Conservation (phyloP, 2,797 vertebrate species). For the Sphenopsis melanotis region DNA sequence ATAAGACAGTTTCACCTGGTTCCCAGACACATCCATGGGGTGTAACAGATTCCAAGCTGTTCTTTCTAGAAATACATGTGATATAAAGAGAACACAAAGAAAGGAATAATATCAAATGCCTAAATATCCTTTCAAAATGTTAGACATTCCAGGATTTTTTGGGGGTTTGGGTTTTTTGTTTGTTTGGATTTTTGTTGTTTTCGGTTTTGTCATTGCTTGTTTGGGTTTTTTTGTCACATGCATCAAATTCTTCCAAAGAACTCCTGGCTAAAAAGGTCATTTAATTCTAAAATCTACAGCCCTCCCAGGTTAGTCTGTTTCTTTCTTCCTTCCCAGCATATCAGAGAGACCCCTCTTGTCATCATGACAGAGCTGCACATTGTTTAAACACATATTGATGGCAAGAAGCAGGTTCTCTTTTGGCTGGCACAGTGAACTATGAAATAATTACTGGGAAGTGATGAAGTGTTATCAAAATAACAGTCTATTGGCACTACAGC, state of each 20-base stretch:
- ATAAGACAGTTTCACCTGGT: background rate
- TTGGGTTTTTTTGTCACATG: background rate
- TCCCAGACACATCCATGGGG: background rate
- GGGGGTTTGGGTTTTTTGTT: rapidly evolving
- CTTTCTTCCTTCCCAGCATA: background rate
- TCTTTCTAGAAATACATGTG: background rate
- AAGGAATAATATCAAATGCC: background rate
- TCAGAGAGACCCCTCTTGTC: background rate
- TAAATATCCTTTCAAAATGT: background rate
- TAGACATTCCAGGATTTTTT: background rate
- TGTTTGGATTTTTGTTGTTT: background rate
- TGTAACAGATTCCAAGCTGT: background rate
- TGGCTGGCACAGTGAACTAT: background rate
- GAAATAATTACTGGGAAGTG: background rate
- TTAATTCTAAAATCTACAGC: background rate
- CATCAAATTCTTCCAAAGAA: background rate
- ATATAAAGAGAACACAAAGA: background rate
- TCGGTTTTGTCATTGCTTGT: background rate
- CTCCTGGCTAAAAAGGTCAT: background rate
- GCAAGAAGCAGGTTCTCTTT: background rate
- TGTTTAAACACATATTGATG: background rate
- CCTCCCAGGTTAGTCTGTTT: background rate
- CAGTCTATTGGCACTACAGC: background rate
- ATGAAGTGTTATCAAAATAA: background rate
- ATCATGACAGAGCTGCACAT: background rate